These are phyloP conservation scores for Xyliphius kryptos DNA, from an alignment of 2,113 vertebrate species.

Conservation along the genomic window DNA sequence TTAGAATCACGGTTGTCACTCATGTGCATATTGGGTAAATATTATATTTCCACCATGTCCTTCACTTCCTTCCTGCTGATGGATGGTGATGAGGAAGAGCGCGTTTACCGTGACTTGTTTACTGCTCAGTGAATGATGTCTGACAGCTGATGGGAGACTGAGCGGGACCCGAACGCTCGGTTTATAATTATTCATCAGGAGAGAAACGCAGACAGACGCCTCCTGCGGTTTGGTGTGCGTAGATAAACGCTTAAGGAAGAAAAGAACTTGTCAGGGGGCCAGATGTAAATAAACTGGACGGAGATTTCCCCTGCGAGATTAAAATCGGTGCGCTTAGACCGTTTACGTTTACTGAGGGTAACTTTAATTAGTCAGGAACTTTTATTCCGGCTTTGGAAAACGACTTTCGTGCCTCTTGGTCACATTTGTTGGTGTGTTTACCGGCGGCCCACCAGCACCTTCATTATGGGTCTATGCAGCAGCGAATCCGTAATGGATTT, in stretches of 20 bases:
- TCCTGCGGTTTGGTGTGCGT: slow-evolving; percentile 1
- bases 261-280: slow-evolving; percentile 32
- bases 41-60: neutral
- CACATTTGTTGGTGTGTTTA: neutral
- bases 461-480: neutral
- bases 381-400: neutral
- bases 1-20: neutral
- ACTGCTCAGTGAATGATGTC: slow-evolving; percentile 27
- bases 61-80: slow-evolving; percentile 21
- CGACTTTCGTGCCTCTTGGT: neutral
- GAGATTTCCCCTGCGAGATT: slow-evolving; percentile 18
- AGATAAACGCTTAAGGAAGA: slow-evolving; percentile 29
- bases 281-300: slow-evolving; percentile 35
- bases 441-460: neutral
- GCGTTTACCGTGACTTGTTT: slow-evolving; percentile 23
- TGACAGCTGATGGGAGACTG: slow-evolving; percentile 28
- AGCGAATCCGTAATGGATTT: neutral
- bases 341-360: slow-evolving; percentile 2
- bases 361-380: neutral
- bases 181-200: slow-evolving; percentile 38
- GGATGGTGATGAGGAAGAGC: slow-evolving; percentile 7
- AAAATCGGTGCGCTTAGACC: neutral
- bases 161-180: slow-evolving; percentile 14
- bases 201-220: slow-evolving; percentile 28
- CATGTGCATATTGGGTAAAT: neutral